Percentiles rank a stretch among this genome's conserved stretches.
Conservation (phyloP, 2,797 vertebrate species). For the Silurus aristotelis region DNA sequence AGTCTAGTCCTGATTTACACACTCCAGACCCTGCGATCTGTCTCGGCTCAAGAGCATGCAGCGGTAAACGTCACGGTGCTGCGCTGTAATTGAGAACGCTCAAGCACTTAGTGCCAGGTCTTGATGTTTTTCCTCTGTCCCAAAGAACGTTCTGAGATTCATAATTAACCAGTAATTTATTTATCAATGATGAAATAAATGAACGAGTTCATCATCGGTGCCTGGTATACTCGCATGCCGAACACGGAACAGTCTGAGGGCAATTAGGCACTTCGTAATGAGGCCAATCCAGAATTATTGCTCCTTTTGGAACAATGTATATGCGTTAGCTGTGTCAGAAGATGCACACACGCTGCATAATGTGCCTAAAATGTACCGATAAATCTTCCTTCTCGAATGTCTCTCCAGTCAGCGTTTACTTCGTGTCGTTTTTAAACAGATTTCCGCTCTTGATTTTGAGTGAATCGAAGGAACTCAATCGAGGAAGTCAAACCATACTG, state of each 20-base stretch:
- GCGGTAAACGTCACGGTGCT: constrained; percentile 59
- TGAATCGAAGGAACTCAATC: too few relatives aligned
- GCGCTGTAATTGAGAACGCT: constrained; percentile 72
- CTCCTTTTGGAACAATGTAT: constrained; percentile 62
- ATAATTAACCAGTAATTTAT: constrained; percentile 63
- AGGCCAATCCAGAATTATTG: constrained; percentile 54
- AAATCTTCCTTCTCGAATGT: neutral
- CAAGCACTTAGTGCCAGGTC: constrained; percentile 62
- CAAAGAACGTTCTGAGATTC: constrained; percentile 47
- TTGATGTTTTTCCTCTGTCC: constrained; percentile 59
- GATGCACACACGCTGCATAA: constrained; percentile 22
- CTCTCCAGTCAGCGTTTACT: neutral
- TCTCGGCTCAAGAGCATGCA: constrained; percentile 57
- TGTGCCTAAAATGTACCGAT: neutral
- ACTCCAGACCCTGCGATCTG: constrained; percentile 46
- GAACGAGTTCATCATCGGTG: constrained; percentile 73
- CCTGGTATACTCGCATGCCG: constrained; percentile 72
- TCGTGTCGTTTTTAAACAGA: neutral
- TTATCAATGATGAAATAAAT: constrained; percentile 63
- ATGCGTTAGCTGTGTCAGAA: constrained; percentile 27
- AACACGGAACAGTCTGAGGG: constrained; percentile 70
- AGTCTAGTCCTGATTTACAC: constrained; percentile 66
- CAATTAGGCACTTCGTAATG: constrained; percentile 53
- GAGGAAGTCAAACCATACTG: too few relatives aligned
- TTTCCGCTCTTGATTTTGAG: too few relatives aligned